A percentile compares a stretch with the other conserved stretches of the same genome.
phyloP scores from a whole-genome alignment of 2,888 invertebrate genomes.

The Dorcus hopei region DNA sequence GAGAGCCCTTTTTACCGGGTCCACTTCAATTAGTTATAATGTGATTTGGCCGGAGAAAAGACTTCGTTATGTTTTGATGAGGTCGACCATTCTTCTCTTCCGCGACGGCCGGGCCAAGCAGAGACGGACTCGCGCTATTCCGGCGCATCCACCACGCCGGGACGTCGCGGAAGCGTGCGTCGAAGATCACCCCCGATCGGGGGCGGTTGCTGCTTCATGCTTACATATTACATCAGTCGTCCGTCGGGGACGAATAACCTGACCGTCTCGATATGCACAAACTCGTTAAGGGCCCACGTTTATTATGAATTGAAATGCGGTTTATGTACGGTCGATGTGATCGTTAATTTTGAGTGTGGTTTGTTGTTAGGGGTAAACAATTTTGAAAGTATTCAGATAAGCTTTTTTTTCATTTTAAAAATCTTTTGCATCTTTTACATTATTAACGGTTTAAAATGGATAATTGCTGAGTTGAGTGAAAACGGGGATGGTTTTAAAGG shows the following conservation, averaged over 20 bases:
- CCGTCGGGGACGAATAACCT: conserved; percentile 14
- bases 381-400: too few relatives aligned
- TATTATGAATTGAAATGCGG: neutral
- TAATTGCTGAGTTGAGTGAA: too few relatives aligned
- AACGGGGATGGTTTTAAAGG: too few relatives aligned
- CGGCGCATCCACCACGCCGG: conserved; percentile 8
- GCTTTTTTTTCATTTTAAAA: too few relatives aligned
- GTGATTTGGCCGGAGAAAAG: conserved; percentile 48
- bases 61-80: conserved; percentile 49
- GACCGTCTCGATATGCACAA: conserved; percentile 27
- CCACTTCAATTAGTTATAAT: conserved; percentile 50
- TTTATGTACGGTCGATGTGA: neutral
- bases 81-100: conserved; percentile 44
- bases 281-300: conserved; percentile 28
- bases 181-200: conserved; percentile 7
- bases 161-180: conserved; percentile 9
- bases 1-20: conserved; percentile 26
- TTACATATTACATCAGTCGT: conserved; percentile 18
- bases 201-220: conserved; percentile 10
- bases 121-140: conserved; percentile 5
- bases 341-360: neutral
- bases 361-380: too few relatives aligned
- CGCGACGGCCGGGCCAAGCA: conserved; percentile 11
- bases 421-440: too few relatives aligned
- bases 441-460: too few relatives aligned